Evolutionary conservation across 2,888 invertebrate genomes (phyloP), one percentile per base, ranked within the genome.

Genomic region (Eubasilissa splendida): DNA sequence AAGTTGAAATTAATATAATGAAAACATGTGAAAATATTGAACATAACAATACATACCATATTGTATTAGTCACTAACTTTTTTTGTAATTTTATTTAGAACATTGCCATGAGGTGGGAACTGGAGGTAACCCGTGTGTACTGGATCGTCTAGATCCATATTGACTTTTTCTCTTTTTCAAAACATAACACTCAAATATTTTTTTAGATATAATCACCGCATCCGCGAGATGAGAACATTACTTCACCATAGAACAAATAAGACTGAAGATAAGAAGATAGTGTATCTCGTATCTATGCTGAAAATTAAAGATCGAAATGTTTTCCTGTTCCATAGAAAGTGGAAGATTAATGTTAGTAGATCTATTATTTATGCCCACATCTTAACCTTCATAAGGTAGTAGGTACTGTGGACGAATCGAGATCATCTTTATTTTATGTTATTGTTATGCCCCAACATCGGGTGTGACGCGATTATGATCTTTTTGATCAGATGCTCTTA

Each of bases 1-100:
- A 65, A 66, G 54, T 65, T 65, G 4, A 71, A 75, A 53, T 42
- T 4, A 8, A 59, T 11, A 66, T 60, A 11, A 22, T 5, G 75
- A 80, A 83, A 80, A 81, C 74, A 83, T 76, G 74, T 81, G 60
- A 68, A 78, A 76, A 54, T 53, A 79, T 50, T 4, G 33, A 68
- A 42, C 56, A 80, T 56, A 76, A 59, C 65, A 70, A 68, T 42
- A 14, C 11, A 66, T 58, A 56, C 75, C 74, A 65, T 79, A 75
- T 75, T 76, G 76, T n/a, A 54, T 76, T 60, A 70, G 58, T 70
- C 68, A 85, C 84, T 85, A 90, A 93, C 94, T 92, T 93, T 94
- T 89, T 94, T 92, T 85, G 95, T 94, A 88, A 95, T 94, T 90
- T 96, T 92, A 87, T 93, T 94, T 86, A 94, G 92, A 85, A 94